Base-by-base conservation (phyloP, 1,140 invertebrate species). In the Drosophila tsacasi region DNA sequence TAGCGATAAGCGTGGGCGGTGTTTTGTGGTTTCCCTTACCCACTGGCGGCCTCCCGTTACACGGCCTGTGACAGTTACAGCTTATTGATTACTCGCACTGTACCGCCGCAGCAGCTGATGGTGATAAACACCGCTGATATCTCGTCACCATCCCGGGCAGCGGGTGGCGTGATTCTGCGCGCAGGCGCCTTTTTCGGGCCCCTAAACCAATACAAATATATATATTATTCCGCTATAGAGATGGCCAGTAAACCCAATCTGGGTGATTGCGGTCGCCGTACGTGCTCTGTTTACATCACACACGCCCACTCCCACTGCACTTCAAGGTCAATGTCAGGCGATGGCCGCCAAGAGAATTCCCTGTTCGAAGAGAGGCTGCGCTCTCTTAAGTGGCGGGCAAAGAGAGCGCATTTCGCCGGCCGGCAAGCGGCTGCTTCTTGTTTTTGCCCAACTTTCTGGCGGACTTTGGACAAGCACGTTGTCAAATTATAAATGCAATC, bases 401-500 rank as follows among this genome's bases (percentile, higher is more conserved):
- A 59, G 27, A 59, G 54, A 32, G 32, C 35, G 35, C n/a, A n/a
- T 17, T 5, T 39, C 8, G 27, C 25, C 71, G 72, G 83, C 78
- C 83, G 82, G 83, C 79, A 64, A 78, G 37, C 49, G 46, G n/a
- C 40, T 21, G 42, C 44, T 25, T 40, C 35, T 42, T 42, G 50
- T 57, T 64, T 39, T 57, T 62, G 73, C 39, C 72, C 63, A 82
- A 62, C 50, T 57, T 47, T n/a, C 21, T 25, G 54, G 8, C 49
- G 67, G 67, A 81, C 79, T 74, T 73, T 72, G 67, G 19, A 62
- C 59, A 27, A 58, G 39, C 78, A 73, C 63, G 84, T 63, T 73
- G 66, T 50, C 76, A 68, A 89, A 76, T 83, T 64, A 72, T 72
- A 46, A 66, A 80, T 80, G 63, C 60, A 65, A 49, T 47, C 66